These are phyloP conservation scores for Noctua janthina DNA, from an alignment of 2,888 invertebrate species.

Conservation along the genomic window DNA sequence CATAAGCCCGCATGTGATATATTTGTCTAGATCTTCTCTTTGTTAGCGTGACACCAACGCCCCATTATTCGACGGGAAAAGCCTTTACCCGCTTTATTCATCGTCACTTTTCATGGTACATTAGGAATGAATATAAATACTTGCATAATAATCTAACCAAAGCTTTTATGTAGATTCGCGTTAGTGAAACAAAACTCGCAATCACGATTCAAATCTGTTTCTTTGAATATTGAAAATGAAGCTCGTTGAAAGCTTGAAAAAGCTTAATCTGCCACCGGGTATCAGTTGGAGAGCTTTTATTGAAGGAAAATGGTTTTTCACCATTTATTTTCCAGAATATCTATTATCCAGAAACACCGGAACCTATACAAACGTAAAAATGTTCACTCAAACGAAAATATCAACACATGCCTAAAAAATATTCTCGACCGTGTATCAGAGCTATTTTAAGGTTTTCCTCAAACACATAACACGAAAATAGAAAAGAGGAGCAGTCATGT, in stretches of 20 bases:
- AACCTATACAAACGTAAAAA: slow-evolving; percentile 12
- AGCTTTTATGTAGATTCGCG: background rate
- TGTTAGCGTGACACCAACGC: slow-evolving; percentile 75
- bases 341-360: background rate
- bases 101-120: slow-evolving; percentile 30
- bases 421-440: slow-evolving; percentile 30
- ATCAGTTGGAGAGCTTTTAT: background rate
- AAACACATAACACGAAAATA: slow-evolving; percentile 50
- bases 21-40: slow-evolving; percentile 81
- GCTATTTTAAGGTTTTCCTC: slow-evolving; percentile 48
- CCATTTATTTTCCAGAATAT: background rate
- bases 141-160: slow-evolving; percentile 8
- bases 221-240: background rate
- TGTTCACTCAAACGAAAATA: slow-evolving; percentile 43
- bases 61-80: slow-evolving; percentile 71
- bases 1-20: slow-evolving; percentile 77
- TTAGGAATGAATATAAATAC: slow-evolving; percentile 35
- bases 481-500: slow-evolving; percentile 53
- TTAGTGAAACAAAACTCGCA: slow-evolving; percentile 7
- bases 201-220: background rate
- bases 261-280: background rate
- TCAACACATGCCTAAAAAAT: slow-evolving; percentile 43
- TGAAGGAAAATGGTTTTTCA: background rate
- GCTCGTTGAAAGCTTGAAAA: background rate
- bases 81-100: slow-evolving; percentile 63